Conservation (phyloP, 2,113 vertebrate genomes). For the Silurus meridionalis region DNA sequence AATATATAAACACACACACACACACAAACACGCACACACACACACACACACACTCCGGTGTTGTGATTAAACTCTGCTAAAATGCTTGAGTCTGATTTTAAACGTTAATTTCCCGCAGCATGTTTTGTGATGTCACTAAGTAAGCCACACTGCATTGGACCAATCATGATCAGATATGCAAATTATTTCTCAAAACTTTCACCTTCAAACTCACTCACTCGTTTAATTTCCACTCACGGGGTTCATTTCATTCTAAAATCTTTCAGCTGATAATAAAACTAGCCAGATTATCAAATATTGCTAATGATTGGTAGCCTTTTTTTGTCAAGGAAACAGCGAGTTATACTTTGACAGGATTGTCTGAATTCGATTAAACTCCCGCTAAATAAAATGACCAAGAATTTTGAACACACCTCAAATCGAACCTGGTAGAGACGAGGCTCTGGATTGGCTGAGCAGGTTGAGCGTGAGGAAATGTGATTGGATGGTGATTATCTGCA, state of each 20-base stretch:
- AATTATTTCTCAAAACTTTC: neutral
- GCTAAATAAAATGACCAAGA: neutral
- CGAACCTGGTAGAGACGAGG: neutral
- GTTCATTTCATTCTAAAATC: neutral
- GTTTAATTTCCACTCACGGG: neutral
- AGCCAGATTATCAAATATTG: too few species aligned
- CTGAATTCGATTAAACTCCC: neutral
- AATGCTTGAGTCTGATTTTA: neutral
- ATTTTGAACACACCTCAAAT: neutral
- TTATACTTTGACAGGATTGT: neutral
- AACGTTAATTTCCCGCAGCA: neutral
- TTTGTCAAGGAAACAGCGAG: neutral
- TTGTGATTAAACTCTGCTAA: neutral
- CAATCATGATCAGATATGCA: neutral
- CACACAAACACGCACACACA: slow-evolving; percentile 10
- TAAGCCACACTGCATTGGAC: neutral
- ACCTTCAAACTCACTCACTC: neutral
- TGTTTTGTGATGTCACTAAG: neutral
- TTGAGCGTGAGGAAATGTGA: neutral
- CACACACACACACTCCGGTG: neutral
- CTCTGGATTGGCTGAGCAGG: neutral
- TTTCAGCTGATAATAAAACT: neutral
- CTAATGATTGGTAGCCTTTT: neutral
- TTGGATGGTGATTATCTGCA: neutral
- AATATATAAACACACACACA: neutral